Base-by-base conservation (phyloP, 2,113 vertebrate species). In the Bostrychus sinensis region DNA sequence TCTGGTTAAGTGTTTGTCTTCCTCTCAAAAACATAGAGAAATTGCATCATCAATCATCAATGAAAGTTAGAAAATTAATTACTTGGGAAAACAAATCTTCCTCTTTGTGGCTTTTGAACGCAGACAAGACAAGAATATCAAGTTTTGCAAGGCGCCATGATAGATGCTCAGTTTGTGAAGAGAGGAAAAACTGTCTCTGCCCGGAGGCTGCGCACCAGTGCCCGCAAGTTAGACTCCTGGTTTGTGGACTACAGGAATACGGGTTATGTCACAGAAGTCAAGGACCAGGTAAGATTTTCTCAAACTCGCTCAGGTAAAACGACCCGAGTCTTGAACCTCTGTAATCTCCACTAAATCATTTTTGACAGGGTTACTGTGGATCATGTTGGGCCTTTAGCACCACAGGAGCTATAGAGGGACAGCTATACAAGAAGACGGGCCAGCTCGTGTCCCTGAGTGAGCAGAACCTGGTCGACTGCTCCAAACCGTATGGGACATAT, bases 311-410 rank as follows among this genome's bases (percentile, higher is more conserved):
- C 42, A 1, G 17, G 8, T 25, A 7, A 48, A 39, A 4, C 9
- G 17, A 25, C 13, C 2, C 14, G 20, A 59, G 60, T 42, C 5
- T 5, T 4, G 25, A 62, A 17, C 57, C 28, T 13, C 37, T 22
- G 64, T 11, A 65, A 16, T 38, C 7, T 20, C 8, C 13, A n/a
- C 72, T 32, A 10, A 62, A 55, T 59, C 1, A 3, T 76, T 8
- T 34, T 26, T 56, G 41, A 7, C 64, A 93, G 92, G 91, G 92
- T 22, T 92, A 83, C 77, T 93, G 92, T 77, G 92, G 92, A 30
- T 93, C 92, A 0, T 93, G 92, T 76, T 93, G 92, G 92, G 91
- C 92, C 16, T 93, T 93, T 74, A 93, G 92, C 84, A 93, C 92
- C 28, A 93, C 92, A 0, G 92, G 92, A 32, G 92, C 91, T 5